phyloP scores from a whole-genome alignment of 2,888 invertebrate genomes.

The Malacosoma neustria region DNA sequence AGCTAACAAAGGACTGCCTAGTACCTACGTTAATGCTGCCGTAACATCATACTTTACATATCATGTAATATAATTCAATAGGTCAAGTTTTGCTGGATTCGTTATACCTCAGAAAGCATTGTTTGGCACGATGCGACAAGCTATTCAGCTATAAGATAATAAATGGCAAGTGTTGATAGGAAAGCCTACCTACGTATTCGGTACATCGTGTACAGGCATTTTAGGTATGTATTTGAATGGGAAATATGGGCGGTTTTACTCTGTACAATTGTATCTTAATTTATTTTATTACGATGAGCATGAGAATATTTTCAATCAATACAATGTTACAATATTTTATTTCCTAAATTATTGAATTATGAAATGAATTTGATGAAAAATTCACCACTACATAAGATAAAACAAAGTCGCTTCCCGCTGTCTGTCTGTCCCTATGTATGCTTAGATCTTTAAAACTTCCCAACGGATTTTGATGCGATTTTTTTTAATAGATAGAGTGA shows the following conservation, averaged over 20 bases:
- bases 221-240: not conserved
- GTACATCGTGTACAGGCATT: too few relatives aligned
- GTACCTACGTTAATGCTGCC: slow-evolving; percentile 5
- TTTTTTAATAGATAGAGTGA: too few relatives aligned
- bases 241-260: not conserved
- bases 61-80: slow-evolving; percentile 29
- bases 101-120: slow-evolving; percentile 60
- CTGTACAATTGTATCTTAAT: not conserved
- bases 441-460: too few relatives aligned
- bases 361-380: too few relatives aligned
- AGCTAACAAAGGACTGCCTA: slow-evolving; percentile 25
- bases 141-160: slow-evolving; percentile 64
- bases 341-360: too few relatives aligned
- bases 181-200: slow-evolving; percentile 28
- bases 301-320: not conserved
- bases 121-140: slow-evolving; percentile 68
- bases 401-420: too few relatives aligned
- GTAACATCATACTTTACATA: slow-evolving; percentile 13
- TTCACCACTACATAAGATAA: too few relatives aligned
- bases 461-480: too few relatives aligned
- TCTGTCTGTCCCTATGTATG: too few relatives aligned
- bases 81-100: slow-evolving; percentile 36
- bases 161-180: slow-evolving; percentile 61
- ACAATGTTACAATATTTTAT: too few relatives aligned
- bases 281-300: not conserved